Evolutionary conservation across 64 coral and sea anemone species (phyloP).

Genomic region (Astreopora myriophthalma): DNA sequence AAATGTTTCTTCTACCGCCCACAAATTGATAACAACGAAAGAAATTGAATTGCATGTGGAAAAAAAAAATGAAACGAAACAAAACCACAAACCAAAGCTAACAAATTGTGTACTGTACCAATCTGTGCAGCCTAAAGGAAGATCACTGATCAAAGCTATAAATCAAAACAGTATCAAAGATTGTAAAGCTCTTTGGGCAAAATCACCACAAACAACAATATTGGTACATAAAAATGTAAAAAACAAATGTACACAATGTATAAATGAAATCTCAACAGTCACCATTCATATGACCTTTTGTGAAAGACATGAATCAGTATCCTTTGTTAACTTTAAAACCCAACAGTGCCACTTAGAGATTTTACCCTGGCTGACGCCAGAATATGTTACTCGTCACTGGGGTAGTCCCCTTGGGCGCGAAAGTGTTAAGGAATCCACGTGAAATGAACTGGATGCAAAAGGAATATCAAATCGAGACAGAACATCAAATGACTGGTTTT

Average conservation of each 20-base stretch:
- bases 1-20: neutral
- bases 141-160: conserved; percentile 25
- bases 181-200: neutral
- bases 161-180: conserved; percentile 39
- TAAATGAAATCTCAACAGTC: too few species aligned
- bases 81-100: conserved; percentile 34
- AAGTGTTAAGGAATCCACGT: too few species aligned
- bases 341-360: too few species aligned
- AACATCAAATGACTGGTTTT: too few species aligned
- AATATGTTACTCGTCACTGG: too few species aligned
- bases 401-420: too few species aligned
- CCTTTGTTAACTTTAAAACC: too few species aligned
- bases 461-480: too few species aligned
- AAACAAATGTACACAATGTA: neutral
- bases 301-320: neutral
- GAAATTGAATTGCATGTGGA: neutral
- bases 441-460: too few species aligned
- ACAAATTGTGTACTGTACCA: conserved; percentile 43
- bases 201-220: neutral
- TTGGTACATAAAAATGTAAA: neutral
- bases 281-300: neutral
- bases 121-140: neutral
- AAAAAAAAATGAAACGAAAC: neutral
- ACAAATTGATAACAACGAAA: neutral
- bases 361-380: too few species aligned